phyloP scores from a whole-genome alignment of 2,113 vertebrate genomes.

The Coturnix japonica region DNA sequence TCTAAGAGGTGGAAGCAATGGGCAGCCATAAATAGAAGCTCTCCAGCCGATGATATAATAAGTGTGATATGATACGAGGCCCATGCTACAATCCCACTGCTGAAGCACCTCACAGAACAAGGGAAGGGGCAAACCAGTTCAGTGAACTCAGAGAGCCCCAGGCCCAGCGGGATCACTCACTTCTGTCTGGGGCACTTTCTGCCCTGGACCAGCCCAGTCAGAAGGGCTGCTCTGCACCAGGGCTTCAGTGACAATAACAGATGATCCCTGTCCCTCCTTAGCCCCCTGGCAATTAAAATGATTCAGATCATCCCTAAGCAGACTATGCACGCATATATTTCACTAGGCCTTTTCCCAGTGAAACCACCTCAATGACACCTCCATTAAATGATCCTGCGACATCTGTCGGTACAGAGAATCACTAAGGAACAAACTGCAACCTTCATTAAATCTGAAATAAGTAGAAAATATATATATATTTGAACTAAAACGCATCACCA shows the following conservation, averaged over 20 bases:
- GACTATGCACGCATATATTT: neutral
- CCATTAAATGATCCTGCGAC: neutral
- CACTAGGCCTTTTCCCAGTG: neutral
- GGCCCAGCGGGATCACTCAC: neutral
- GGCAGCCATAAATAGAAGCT: slow-evolving; percentile 50
- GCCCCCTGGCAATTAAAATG: neutral
- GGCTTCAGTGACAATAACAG: neutral
- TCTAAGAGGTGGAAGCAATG: slow-evolving; percentile 29
- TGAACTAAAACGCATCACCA: neutral
- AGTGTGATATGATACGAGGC: slow-evolving; percentile 40
- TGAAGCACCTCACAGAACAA: neutral
- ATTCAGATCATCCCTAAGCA: neutral
- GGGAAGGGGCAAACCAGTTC: slow-evolving; percentile 48
- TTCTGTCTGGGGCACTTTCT: neutral
- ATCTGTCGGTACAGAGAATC: slow-evolving; percentile 4
- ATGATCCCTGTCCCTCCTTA: neutral
- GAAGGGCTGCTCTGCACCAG: neutral
- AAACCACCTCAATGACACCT: slow-evolving; percentile 3
- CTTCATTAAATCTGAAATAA: neutral
- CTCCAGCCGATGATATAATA: slow-evolving; percentile 37
- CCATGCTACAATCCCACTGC: slow-evolving; percentile 31
- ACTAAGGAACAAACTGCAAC: slow-evolving; percentile 10
- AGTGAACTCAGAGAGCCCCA: neutral
- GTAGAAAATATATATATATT: neutral
- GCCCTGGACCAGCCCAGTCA: neutral